A percentile compares a stretch with the other conserved stretches of the same genome.
These are phyloP conservation scores for Hylaea fasciaria DNA, from an alignment of 2,888 invertebrate genomes.

Conservation along the genomic window DNA sequence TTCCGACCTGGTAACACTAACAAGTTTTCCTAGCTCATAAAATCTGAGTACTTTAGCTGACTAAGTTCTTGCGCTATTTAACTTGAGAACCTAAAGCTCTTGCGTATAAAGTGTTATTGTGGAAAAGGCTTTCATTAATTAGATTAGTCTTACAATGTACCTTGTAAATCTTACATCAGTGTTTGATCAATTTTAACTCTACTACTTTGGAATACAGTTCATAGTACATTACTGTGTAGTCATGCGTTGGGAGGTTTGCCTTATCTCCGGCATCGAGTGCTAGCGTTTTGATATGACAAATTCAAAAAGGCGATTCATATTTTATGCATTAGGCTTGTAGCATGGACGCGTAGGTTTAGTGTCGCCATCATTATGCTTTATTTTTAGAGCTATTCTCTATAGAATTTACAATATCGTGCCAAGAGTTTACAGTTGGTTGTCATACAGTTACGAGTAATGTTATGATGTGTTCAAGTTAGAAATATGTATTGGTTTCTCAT, in stretches of 20 bases:
- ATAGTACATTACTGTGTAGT: background rate
- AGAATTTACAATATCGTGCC: conserved; percentile 27
- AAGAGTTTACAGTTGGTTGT: conserved; percentile 28
- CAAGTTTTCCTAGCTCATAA: too few species aligned
- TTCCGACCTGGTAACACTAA: too few species aligned
- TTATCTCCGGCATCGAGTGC: conserved; percentile 60
- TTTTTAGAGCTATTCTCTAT: conserved; percentile 38
- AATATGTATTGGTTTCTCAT: too few species aligned
- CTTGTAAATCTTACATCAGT: background rate
- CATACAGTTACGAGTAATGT: conserved; percentile 15
- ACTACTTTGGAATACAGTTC: background rate
- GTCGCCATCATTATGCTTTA: conserved; percentile 46
- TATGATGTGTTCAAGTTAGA: background rate
- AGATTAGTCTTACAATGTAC: conserved; percentile 27
- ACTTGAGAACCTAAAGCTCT: too few species aligned
- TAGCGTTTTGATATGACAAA: conserved; percentile 76
- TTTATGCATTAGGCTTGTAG: conserved; percentile 74
- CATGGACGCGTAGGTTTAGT: conserved; percentile 54
- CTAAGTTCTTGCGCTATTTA: too few species aligned
- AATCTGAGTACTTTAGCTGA: background rate
- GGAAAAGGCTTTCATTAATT: conserved; percentile 36
- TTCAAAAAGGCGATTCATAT: conserved; percentile 77
- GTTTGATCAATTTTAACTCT: conserved; percentile 10
- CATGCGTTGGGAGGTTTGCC: conserved; percentile 53
- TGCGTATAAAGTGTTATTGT: conserved; percentile 10